These are phyloP conservation scores for Vulpes ferrilata DNA, from an alignment of 2,113 vertebrate genomes.

Conservation along the genomic window DNA sequence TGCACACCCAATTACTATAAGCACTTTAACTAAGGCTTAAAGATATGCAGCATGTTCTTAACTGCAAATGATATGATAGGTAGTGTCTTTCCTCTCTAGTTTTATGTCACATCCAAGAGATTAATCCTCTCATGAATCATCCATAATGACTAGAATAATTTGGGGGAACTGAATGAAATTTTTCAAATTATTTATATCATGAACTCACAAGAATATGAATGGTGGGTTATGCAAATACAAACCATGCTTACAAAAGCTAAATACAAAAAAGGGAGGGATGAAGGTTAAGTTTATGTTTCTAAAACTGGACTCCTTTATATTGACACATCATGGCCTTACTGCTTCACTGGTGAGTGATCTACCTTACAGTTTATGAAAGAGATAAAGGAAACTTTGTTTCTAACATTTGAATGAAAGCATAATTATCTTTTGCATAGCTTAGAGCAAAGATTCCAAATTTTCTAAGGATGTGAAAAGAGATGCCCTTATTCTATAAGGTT, in stretches of 20 bases:
- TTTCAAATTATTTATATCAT: slow-evolving; percentile 90
- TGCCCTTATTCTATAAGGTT: slow-evolving; percentile 68
- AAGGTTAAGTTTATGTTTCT: slow-evolving; percentile 85
- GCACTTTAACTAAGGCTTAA: slow-evolving; percentile 85
- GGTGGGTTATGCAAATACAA: slow-evolving; percentile 87
- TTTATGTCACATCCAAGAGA: slow-evolving; percentile 89
- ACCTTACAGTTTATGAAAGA: slow-evolving; percentile 83
- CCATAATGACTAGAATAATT: slow-evolving; percentile 90
- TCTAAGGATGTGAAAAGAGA: slow-evolving; percentile 83
- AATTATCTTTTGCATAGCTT: slow-evolving; percentile 85
- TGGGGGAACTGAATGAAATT: slow-evolving; percentile 87
- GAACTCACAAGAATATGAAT: slow-evolving; percentile 87
- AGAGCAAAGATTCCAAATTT: slow-evolving; percentile 84
- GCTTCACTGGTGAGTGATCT: slow-evolving; percentile 81
- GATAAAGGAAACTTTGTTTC: slow-evolving; percentile 87
- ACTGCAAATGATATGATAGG: slow-evolving; percentile 88
- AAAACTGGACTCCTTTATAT: slow-evolving; percentile 82
- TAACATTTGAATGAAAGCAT: slow-evolving; percentile 87
- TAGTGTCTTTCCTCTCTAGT: slow-evolving; percentile 87
- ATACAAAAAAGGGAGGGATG: slow-evolving; percentile 72
- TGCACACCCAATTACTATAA: slow-evolving; percentile 86
- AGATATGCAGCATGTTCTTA: slow-evolving; percentile 87
- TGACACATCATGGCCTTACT: slow-evolving; percentile 81
- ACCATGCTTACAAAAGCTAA: slow-evolving; percentile 84
- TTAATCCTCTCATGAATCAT: slow-evolving; percentile 90